phyloP scores from a whole-genome alignment of 2,113 vertebrate genomes.

The Lophotis ruficrista region DNA sequence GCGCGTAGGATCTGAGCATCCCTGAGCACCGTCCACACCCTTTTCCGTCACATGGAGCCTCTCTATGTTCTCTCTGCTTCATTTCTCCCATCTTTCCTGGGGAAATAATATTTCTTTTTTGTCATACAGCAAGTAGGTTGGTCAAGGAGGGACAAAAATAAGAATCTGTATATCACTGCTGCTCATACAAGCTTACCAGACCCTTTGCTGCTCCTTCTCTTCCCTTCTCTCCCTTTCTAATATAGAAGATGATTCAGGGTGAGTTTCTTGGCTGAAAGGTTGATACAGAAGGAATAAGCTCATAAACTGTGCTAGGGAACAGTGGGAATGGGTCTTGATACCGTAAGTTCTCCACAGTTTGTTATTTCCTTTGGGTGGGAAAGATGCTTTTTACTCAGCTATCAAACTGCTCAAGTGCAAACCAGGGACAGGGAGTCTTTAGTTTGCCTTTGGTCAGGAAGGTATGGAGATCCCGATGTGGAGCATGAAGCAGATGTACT shows the following conservation, averaged over 20 bases:
- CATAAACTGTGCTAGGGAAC: not conserved
- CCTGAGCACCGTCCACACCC: not conserved
- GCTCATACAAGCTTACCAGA: not conserved
- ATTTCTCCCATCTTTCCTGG: not conserved
- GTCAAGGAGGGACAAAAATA: not conserved
- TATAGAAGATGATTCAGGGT: not conserved
- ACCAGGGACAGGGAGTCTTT: not conserved
- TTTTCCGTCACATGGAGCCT: not conserved
- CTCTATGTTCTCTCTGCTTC: not conserved
- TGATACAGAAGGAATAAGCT: slow-evolving; percentile 14
- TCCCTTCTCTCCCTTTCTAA: not conserved
- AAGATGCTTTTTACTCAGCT: not conserved
- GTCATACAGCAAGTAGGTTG: not conserved
- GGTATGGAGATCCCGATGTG: not conserved
- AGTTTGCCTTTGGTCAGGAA: not conserved
- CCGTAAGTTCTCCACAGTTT: not conserved
- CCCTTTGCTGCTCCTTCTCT: not conserved
- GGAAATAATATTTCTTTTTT: not conserved
- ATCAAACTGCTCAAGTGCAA: not conserved
- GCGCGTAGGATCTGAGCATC: not conserved
- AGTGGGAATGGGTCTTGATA: not conserved
- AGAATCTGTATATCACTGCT: not conserved
- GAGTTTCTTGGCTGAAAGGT: slow-evolving; percentile 5
- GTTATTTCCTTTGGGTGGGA: not conserved
- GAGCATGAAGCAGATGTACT: not conserved